These are phyloP conservation scores for Hydrotaea cyrtoneurina DNA, from an alignment of 2,888 invertebrate species.

Conservation along the genomic window DNA sequence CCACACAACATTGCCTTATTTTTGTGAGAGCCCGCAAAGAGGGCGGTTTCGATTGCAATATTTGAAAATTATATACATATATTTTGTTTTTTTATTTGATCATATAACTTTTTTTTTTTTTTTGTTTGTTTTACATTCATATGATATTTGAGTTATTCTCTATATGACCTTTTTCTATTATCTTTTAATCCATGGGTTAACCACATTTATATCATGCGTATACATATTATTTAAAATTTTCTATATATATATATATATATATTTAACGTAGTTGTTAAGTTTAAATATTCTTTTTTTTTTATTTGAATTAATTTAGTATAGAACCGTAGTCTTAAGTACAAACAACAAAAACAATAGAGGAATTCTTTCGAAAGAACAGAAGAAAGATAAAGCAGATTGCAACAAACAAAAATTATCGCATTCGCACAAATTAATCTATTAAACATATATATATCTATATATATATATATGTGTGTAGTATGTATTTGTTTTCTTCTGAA, in stretches of 20 bases:
- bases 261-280: constrained; percentile 62
- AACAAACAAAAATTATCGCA: constrained; percentile 30
- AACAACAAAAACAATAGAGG: constrained; percentile 27
- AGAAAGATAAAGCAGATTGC: no score
- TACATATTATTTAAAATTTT: constrained; percentile 54
- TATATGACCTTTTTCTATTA: constrained; percentile 21
- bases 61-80: constrained; percentile 39
- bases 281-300: constrained; percentile 48
- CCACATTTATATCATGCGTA: constrained; percentile 41
- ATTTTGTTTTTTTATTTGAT: neutral
- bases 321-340: constrained; percentile 55
- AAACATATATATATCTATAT: constrained; percentile 7
- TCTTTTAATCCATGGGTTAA: constrained; percentile 54
- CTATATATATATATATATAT: neutral
- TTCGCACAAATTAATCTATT: constrained; percentile 60
- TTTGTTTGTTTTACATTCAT: constrained; percentile 48
- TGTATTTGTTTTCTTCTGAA: neutral
- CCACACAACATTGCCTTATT: constrained; percentile 20
- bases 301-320: constrained; percentile 45
- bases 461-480: no score
- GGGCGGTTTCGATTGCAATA: constrained; percentile 65
- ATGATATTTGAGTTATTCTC: constrained; percentile 45
- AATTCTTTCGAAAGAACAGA: constrained; percentile 42
- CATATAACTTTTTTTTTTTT: constrained; percentile 2
- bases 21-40: constrained; percentile 37